Percentiles rank a stretch among this genome's conserved stretches.
phyloP scores from a whole-genome alignment of 2,888 invertebrate genomes.

The Meteorus colon region DNA sequence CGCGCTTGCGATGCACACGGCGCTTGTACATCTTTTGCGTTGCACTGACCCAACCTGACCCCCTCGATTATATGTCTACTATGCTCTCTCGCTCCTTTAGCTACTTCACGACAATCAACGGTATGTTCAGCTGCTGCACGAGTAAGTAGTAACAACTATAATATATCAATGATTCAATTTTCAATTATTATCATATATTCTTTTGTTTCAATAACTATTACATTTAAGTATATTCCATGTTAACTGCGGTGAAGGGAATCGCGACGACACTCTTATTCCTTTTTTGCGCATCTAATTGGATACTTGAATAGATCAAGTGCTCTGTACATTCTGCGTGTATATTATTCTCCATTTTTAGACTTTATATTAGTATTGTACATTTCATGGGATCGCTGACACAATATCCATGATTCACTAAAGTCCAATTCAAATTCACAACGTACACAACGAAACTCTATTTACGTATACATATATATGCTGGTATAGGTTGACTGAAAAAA shows the following conservation, averaged over 20 bases:
- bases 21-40: constrained; percentile 56
- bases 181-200: background rate
- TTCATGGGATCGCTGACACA: constrained; percentile 21
- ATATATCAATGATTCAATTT: constrained; percentile 8
- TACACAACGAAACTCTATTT: constrained; percentile 24
- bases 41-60: constrained; percentile 63
- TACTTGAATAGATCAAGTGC: constrained; percentile 47
- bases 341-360: constrained; percentile 30
- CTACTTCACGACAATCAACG: constrained; percentile 42
- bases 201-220: no score
- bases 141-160: constrained; percentile 6
- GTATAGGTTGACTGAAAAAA: background rate
- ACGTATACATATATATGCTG: background rate
- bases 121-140: constrained; percentile 27
- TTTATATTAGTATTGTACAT: constrained; percentile 14
- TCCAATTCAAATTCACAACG: constrained; percentile 40
- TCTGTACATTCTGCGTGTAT: constrained; percentile 33
- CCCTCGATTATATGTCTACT: constrained; percentile 50
- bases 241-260: background rate
- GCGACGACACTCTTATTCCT: constrained; percentile 55
- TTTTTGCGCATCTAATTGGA: constrained; percentile 59
- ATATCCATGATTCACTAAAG: constrained; percentile 32
- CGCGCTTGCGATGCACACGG: constrained; percentile 46
- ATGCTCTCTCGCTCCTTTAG: constrained; percentile 34
- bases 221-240: no score